These are phyloP conservation scores for Cephus pygmeus DNA, from an alignment of 2,888 invertebrate species.

Conservation along the genomic window DNA sequence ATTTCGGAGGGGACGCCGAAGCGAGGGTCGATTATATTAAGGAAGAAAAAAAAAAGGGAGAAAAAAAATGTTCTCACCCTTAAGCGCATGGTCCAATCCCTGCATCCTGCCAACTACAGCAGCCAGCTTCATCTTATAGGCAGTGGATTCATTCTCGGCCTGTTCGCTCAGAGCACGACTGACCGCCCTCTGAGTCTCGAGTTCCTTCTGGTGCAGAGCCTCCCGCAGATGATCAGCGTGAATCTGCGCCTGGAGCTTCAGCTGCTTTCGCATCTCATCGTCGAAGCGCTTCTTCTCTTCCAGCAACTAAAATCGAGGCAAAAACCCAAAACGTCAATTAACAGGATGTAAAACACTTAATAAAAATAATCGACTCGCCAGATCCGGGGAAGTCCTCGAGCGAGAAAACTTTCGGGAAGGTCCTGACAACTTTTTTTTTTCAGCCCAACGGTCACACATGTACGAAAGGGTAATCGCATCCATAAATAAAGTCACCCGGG, in stretches of 20 bases:
- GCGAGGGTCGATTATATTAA: not conserved
- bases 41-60: not conserved
- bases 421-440: not conserved
- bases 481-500: not conserved
- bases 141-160: conserved; percentile 74
- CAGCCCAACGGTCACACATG: no score
- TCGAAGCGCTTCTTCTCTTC: conserved; percentile 73
- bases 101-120: conserved; percentile 79
- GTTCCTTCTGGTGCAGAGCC: conserved; percentile 72
- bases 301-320: conserved; percentile 69
- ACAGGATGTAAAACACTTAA: no score
- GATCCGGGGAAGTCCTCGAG: not conserved
- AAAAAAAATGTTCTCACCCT: conserved; percentile 68
- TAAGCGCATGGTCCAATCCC: conserved; percentile 81
- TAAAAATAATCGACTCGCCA: not conserved
- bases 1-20: no score
- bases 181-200: conserved; percentile 68
- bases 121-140: conserved; percentile 78
- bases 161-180: conserved; percentile 75
- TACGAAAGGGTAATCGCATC: not conserved
- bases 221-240: conserved; percentile 85
- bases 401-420: not conserved
- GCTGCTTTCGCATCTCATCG: conserved; percentile 78
- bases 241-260: conserved; percentile 87
- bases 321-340: not conserved